Evolutionary conservation across 2,113 vertebrate species (phyloP), one percentile per base, ranked within the genome.

Genomic region (Fulmarus glacialis): DNA sequence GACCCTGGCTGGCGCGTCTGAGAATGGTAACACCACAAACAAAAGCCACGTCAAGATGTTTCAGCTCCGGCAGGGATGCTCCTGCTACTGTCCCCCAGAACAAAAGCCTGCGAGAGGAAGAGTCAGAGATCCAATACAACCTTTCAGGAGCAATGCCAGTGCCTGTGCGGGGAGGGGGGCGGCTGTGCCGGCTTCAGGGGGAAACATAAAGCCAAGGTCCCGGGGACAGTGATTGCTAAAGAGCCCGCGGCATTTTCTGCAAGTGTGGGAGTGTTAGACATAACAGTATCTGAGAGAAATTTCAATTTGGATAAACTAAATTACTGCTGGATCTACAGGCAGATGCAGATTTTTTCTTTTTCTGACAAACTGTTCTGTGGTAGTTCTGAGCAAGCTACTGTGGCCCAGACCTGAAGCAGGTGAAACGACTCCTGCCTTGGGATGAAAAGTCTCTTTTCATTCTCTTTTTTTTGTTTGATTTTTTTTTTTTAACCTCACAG

Each of bases 1-100:
- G 38, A 17, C 52, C 38, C 19, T 17, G 29, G 20, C 34, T 38
- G 72, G 12, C 0, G 0, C 1, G 0, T 24, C 38, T 5, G 4
- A 73, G n/a, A 77, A 72, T 2, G 20, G 58, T 7, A 56, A 29
- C 53, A 47, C 29, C 36, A 5, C 0, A 0, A 40, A 34, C 8
- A 73, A 48, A 62, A 66, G 5, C 29, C 27, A 23, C 0, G 17
- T 11, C 32, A 36, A 62, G 50, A 5, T 10, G 16, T 47, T 45
- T 50, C 47, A 20, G 47, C 32, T 85, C n/a, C 0, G 0, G 11
- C 36, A 73, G 12, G 30, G 30, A 26, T 0, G 0, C 5, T 47
- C 22, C 47, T 21, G 43, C 34, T 48, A 6, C 50, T 47, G 12
- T 29, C 8, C 7, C 8, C 15, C 40, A 30, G 1, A 8, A 24